A percentile compares a stretch with the other conserved stretches of the same genome.
These are phyloP conservation scores for Chondrosia reniformis DNA, from an alignment of 37 sponge, comb jelly and placozoan genomes.

Conservation along the genomic window DNA sequence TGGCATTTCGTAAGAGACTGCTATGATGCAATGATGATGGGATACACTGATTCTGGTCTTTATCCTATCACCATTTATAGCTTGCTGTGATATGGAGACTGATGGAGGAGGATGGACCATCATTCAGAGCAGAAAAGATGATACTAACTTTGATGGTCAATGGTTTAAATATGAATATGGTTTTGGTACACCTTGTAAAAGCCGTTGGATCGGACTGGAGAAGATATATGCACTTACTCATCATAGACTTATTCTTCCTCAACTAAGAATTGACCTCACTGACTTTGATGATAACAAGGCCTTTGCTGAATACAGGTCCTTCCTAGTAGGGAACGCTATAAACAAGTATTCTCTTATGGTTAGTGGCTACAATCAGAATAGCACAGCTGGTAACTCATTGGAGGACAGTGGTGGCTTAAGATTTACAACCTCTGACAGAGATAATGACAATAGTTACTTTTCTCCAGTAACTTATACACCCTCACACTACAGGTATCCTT, in stretches of 20 bases:
- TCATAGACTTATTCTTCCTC: not conserved
- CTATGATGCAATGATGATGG: too few relatives aligned
- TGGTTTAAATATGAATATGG: not conserved
- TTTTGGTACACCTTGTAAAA: too few relatives aligned
- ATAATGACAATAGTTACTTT: not conserved
- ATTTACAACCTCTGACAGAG: not conserved
- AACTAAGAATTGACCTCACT: constrained; percentile 1
- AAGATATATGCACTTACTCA: not conserved
- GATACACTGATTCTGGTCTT: too few relatives aligned
- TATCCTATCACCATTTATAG: not conserved
- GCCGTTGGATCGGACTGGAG: too few relatives aligned
- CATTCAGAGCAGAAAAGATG: not conserved
- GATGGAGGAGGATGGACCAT: too few relatives aligned
- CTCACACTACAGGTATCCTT: too few relatives aligned
- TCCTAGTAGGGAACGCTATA: not conserved
- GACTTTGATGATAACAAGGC: not conserved
- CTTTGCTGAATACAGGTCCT: too few relatives aligned
- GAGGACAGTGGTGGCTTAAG: not conserved
- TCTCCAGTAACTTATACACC: too few relatives aligned
- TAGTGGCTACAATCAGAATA: too few relatives aligned
- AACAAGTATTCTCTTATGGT: not conserved
- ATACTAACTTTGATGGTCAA: not conserved
- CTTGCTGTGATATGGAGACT: too few relatives aligned
- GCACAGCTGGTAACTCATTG: too few relatives aligned
- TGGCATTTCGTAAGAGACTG: too few relatives aligned